A percentile compares a stretch with the other conserved stretches of the same genome.
phyloP scores from a whole-genome alignment of 2,113 vertebrate genomes.

The Etheostoma spectabile region DNA sequence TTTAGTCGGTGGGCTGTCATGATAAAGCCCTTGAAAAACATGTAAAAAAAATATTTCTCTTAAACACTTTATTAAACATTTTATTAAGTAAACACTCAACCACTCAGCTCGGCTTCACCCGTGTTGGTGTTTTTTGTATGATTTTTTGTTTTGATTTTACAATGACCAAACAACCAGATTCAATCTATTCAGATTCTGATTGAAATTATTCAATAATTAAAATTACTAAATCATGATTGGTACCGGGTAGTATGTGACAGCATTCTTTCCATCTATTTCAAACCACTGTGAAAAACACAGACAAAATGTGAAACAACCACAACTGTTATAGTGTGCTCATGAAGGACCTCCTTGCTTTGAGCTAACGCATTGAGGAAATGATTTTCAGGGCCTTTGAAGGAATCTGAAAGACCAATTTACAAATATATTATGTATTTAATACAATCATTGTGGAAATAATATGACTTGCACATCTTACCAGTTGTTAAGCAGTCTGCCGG shows the following conservation, averaged over 20 bases:
- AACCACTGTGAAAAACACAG: not conserved
- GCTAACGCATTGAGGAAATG: not conserved
- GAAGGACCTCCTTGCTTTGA: not conserved
- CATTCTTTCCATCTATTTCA: not conserved
- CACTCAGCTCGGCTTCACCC: not conserved
- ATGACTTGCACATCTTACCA: not conserved
- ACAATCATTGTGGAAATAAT: not conserved
- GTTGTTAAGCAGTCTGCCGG: not conserved
- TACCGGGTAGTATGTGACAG: no score
- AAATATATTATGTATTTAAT: not conserved
- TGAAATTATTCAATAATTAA: not conserved
- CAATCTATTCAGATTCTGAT: not conserved
- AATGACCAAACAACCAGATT: not conserved
- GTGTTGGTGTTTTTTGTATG: conserved; percentile 1
- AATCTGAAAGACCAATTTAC: not conserved
- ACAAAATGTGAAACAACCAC: not conserved
- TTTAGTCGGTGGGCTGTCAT: conserved; percentile 18
- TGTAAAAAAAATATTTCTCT: not conserved
- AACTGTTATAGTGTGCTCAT: not conserved
- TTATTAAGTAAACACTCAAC: not conserved
- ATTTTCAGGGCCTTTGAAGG: not conserved
- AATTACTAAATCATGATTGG: not conserved
- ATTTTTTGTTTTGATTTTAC: not conserved
- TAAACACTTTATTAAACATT: not conserved
- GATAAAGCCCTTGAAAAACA: conserved; percentile 14